Evolutionary conservation across 2,888 invertebrate genomes (phyloP).

Genomic region (Leistus spinibarbis): DNA sequence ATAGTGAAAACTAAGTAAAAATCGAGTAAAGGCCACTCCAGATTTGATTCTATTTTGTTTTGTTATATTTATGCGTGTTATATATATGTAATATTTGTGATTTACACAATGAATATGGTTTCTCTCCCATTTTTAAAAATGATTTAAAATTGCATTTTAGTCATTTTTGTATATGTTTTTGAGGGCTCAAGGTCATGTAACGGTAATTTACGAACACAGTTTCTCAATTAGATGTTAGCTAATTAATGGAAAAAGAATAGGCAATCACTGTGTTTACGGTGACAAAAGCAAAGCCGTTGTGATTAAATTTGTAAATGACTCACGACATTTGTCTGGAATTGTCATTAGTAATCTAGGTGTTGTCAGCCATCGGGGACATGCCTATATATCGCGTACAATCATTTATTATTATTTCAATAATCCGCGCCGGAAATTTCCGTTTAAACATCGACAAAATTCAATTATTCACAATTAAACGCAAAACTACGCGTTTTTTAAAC

Average conservation of each 20-base stretch:
- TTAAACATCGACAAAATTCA: not conserved
- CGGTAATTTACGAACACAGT: constrained; percentile 10
- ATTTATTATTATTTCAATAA: constrained; percentile 17
- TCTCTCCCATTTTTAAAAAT: too few species aligned
- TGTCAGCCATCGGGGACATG: constrained; percentile 14
- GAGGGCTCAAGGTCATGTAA: not conserved
- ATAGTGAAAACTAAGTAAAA: too few species aligned
- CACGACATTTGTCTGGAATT: constrained; percentile 25
- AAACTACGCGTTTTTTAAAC: not conserved
- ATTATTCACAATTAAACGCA: not conserved
- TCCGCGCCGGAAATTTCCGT: constrained; percentile 19
- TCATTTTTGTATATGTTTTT: not conserved
- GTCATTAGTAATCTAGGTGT: constrained; percentile 33
- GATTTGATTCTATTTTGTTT: too few species aligned
- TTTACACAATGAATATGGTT: too few species aligned
- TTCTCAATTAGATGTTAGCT: constrained; percentile 25
- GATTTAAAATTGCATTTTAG: too few species aligned
- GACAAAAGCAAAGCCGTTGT: not conserved
- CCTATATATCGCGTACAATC: constrained; percentile 20
- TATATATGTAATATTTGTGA: too few species aligned
- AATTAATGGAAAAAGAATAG: not conserved
- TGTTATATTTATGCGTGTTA: too few species aligned
- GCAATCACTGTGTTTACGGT: not conserved
- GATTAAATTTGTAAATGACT: constrained; percentile 11
- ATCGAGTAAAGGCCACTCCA: too few species aligned